These are phyloP conservation scores for Hipposideros armiger DNA, from an alignment of 2,113 vertebrate species.

Conservation along the genomic window DNA sequence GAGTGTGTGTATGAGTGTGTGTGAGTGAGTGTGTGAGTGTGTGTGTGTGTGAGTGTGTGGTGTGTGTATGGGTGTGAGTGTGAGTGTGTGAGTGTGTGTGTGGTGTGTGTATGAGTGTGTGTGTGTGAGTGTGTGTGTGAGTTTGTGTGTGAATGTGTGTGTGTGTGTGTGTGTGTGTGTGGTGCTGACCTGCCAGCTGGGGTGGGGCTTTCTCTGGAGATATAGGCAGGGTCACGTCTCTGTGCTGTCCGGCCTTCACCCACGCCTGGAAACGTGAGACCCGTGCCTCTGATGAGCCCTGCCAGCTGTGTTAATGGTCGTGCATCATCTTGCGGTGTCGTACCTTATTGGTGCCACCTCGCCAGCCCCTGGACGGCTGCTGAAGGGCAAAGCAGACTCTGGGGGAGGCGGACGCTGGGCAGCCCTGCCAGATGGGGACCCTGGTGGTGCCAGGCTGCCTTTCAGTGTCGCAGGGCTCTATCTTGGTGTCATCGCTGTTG, in stretches of 20 bases:
- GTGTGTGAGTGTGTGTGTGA: too few species aligned
- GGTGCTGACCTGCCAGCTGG: not conserved
- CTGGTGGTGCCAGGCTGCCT: not conserved
- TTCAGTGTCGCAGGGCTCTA: not conserved
- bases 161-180: too few species aligned
- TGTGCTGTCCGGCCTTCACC: constrained; percentile 22
- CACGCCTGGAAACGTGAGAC: constrained; percentile 19
- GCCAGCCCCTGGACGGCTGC: not conserved
- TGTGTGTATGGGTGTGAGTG: too few species aligned
- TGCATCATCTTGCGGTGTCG: constrained; percentile 10
- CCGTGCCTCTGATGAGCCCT: not conserved
- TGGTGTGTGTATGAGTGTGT: too few species aligned
- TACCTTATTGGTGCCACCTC: not conserved
- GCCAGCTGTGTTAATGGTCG: not conserved
- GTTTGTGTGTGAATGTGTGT: too few species aligned
- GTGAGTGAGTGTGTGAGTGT: too few species aligned
- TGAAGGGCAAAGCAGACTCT: constrained; percentile 31
- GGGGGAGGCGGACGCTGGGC: too few species aligned
- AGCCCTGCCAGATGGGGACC: not conserved
- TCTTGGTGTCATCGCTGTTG: not conserved
- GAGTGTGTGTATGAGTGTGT: too few species aligned
- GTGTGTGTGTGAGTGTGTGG: too few species aligned
- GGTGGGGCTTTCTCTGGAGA: not conserved
- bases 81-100: too few species aligned
- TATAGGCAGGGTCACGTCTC: not conserved